Evolutionary conservation across 2,797 vertebrate genomes (phyloP).

Genomic region (Lagorchestes hirsutus): DNA sequence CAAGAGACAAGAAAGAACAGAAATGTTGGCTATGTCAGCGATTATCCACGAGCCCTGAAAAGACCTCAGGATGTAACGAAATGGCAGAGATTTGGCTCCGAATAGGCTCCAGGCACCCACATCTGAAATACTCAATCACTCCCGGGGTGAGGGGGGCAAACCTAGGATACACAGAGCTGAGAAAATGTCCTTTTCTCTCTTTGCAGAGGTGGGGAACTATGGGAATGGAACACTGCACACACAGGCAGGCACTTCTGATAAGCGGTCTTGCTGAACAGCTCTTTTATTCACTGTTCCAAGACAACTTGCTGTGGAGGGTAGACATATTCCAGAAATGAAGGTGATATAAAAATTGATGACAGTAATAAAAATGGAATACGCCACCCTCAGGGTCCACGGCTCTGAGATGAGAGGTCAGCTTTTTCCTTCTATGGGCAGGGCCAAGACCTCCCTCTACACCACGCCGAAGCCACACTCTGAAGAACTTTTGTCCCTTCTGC

Average conservation of each 20-base stretch:
- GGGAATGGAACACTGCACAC: not conserved
- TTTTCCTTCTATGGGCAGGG: not conserved
- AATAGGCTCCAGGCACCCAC: not conserved
- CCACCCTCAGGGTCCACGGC: not conserved
- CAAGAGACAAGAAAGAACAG: conserved; percentile 81
- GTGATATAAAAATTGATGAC: not conserved
- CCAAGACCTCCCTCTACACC: not conserved
- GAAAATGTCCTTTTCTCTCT: not conserved
- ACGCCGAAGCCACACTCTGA: not conserved
- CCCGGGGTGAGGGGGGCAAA: not conserved
- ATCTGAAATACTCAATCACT: not conserved
- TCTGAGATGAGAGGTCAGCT: not conserved
- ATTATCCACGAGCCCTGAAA: fast-evolving
- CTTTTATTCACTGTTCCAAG: not conserved
- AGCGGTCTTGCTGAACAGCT: not conserved
- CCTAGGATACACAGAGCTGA: not conserved
- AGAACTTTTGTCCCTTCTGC: not conserved
- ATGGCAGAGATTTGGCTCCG: not conserved
- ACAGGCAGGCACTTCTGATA: not conserved
- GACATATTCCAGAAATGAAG: not conserved
- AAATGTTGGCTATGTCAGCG: conserved; percentile 24
- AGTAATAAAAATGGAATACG: not conserved
- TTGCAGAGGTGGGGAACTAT: not conserved
- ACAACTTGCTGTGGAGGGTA: not conserved
- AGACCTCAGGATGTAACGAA: not conserved